Percentiles rank a stretch among this genome's conserved stretches.
phyloP scores from a whole-genome alignment of 92 coral and sea anemone species.

The Parazoanthus darwini region DNA sequence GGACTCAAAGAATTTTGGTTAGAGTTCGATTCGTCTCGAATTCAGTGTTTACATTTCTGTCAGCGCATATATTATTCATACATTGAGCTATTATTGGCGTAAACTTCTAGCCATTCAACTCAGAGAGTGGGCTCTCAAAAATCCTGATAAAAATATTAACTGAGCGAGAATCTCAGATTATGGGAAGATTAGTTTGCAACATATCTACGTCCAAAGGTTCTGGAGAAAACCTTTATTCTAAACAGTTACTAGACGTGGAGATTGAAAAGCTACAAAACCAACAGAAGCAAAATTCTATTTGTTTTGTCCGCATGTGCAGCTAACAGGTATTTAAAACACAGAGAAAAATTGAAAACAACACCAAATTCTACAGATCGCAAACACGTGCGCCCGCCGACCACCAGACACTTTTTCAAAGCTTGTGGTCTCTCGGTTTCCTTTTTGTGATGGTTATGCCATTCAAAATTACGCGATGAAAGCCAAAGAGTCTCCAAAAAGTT shows the following conservation, averaged over 20 bases:
- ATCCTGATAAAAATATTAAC: background rate
- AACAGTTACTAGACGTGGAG: background rate
- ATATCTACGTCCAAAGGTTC: background rate
- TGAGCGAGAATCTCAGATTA: background rate
- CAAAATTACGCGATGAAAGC: background rate
- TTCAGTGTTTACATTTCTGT: conserved; percentile 38
- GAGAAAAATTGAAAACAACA: conserved; percentile 22
- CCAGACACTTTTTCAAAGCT: background rate
- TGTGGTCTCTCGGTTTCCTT: background rate
- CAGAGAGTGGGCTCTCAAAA: conserved; percentile 18
- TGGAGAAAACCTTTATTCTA: background rate
- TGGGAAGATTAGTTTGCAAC: background rate
- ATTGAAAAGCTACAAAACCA: conserved; percentile 4
- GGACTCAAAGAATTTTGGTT: background rate
- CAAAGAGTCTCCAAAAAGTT: background rate
- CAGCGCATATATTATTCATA: conserved; percentile 42
- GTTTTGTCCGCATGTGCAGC: conserved; percentile 18
- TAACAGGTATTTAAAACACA: conserved; percentile 36
- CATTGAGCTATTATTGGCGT: conserved; percentile 7
- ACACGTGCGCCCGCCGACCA: conserved; percentile 14
- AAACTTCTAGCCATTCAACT: conserved; percentile 24
- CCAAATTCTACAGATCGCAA: background rate
- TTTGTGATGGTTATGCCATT: background rate
- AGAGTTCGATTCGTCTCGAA: conserved; percentile 16
- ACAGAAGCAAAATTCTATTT: conserved; percentile 22